A percentile compares a stretch with the other conserved stretches of the same genome.
Conservation (phyloP, 2,888 invertebrate species). For the Rhimphoctona megacephalus region DNA sequence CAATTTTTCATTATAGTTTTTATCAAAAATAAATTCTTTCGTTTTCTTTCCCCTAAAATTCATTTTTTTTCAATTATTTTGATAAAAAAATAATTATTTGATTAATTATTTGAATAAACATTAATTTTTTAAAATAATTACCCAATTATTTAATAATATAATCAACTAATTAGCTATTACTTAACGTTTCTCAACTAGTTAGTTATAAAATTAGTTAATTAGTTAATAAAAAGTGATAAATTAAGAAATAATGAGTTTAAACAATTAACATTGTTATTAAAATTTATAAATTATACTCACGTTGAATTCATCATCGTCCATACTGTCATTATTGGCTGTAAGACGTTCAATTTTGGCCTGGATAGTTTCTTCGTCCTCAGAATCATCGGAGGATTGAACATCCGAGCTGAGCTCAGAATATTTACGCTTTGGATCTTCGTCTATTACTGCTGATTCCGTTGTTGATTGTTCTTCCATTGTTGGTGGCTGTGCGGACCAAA, state of each 20-base stretch:
- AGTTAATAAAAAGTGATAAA: background rate
- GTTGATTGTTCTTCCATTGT: conserved; percentile 73
- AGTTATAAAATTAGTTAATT: no score
- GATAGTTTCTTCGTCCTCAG: conserved; percentile 73
- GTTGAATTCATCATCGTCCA: conserved; percentile 76
- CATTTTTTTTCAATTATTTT: no score
- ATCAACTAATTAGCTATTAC: background rate
- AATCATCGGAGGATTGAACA: conserved; percentile 68
- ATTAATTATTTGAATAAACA: no score
- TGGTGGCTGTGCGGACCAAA: conserved; percentile 52
- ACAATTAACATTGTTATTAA: background rate
- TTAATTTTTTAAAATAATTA: no score
- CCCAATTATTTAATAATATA: no score
- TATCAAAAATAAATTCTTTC: no score
- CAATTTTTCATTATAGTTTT: no score
- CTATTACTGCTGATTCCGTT: conserved; percentile 71
- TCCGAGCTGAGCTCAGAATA: conserved; percentile 72
- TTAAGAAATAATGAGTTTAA: background rate
- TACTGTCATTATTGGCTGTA: conserved; percentile 66
- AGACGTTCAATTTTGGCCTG: conserved; percentile 73
- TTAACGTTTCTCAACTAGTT: no score
- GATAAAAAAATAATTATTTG: no score
- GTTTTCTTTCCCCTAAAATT: no score
- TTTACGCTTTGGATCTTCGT: conserved; percentile 74
- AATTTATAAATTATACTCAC: conserved; percentile 69